phyloP scores from a whole-genome alignment of 2,888 invertebrate species.

The Meganola albula region DNA sequence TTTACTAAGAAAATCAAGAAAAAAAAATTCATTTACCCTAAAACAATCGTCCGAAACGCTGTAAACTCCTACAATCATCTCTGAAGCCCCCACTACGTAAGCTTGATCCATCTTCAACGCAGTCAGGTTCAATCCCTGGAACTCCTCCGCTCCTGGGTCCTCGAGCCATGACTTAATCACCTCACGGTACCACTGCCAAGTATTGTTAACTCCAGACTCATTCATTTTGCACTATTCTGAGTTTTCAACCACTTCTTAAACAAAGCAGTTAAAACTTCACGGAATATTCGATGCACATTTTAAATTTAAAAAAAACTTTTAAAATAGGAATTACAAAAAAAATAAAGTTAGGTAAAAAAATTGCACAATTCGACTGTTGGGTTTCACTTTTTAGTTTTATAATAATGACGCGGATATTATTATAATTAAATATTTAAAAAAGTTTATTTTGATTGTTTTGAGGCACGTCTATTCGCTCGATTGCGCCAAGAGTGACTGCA shows the following conservation, averaged over 20 bases:
- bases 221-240: slow-evolving; percentile 47
- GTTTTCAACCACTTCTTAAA: slow-evolving; percentile 30
- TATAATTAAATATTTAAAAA: no score
- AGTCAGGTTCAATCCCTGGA: slow-evolving; percentile 76
- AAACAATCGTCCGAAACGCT: slow-evolving; percentile 83
- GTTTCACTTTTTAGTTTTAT: no score
- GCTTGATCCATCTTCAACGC: slow-evolving; percentile 82
- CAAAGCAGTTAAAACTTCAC: slow-evolving; percentile 32
- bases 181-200: slow-evolving; percentile 64
- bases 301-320: slow-evolving; percentile 17
- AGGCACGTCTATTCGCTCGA: slow-evolving; percentile 25
- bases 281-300: no score
- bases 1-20: no score
- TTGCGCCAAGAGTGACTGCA: slow-evolving; percentile 28
- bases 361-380: no score
- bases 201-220: slow-evolving; percentile 46
- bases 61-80: slow-evolving; percentile 76
- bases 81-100: slow-evolving; percentile 68
- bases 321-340: no score
- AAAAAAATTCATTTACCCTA: slow-evolving; percentile 69
- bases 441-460: no score
- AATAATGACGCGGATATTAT: no score
- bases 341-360: no score
- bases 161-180: slow-evolving; percentile 77
- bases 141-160: slow-evolving; percentile 68